Conservation (phyloP, 1,140 invertebrate genomes). For the Drosophila santomea region DNA sequence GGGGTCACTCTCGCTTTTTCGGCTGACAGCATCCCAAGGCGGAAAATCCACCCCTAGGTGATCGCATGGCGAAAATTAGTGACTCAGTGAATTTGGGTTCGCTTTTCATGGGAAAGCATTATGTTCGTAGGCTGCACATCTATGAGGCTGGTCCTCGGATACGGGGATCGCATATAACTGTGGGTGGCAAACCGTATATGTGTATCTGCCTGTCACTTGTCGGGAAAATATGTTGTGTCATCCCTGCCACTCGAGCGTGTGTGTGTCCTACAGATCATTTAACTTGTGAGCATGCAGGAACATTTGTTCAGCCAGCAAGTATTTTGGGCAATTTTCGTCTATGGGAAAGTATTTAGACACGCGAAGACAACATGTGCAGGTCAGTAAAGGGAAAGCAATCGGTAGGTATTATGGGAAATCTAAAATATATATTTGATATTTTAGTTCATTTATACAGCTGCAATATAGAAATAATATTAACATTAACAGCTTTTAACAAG, state of each 20-base stretch:
- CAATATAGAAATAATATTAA: too few species aligned
- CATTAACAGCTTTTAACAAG: too few species aligned
- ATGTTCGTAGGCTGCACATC: neutral
- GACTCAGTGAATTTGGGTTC: slow-evolving; percentile 29
- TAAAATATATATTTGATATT: too few species aligned
- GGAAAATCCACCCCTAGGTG: slow-evolving; percentile 47
- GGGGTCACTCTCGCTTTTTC: slow-evolving; percentile 18
- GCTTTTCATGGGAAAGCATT: slow-evolving; percentile 63
- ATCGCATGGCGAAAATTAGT: slow-evolving; percentile 61
- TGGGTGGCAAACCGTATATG: slow-evolving; percentile 51
- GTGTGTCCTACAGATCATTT: slow-evolving; percentile 56
- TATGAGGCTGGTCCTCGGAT: slow-evolving; percentile 6
- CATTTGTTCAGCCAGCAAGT: slow-evolving; percentile 25
- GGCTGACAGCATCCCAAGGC: slow-evolving; percentile 49
- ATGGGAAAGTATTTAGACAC: slow-evolving; percentile 40
- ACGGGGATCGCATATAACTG: slow-evolving; percentile 32
- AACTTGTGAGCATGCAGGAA: slow-evolving; percentile 52
- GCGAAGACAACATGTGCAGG: slow-evolving; percentile 15
- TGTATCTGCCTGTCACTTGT: slow-evolving; percentile 33
- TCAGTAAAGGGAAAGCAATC: neutral
- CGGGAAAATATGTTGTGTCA: slow-evolving; percentile 59
- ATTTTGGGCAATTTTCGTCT: slow-evolving; percentile 26
- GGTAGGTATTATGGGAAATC: neutral
- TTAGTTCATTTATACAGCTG: too few species aligned
- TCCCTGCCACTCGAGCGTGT: slow-evolving; percentile 47